Evolutionary conservation across 2,797 vertebrate genomes (phyloP).

Genomic region (Pempheris klunzingeri): DNA sequence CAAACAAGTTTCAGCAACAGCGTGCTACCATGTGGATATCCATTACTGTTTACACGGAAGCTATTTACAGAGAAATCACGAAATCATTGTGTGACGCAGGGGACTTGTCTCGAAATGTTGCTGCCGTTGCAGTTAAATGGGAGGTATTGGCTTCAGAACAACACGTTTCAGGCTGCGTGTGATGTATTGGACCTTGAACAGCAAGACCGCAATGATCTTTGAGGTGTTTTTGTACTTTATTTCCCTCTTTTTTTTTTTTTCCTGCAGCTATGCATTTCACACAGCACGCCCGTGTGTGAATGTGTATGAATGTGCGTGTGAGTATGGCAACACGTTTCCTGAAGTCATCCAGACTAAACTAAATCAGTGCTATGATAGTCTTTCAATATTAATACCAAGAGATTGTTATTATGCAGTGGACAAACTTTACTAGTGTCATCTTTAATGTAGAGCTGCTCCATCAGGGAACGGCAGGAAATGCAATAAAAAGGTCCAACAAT

Average conservation of each 20-base stretch:
- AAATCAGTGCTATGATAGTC: constrained; percentile 3
- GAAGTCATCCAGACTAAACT: constrained; percentile 15
- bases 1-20: constrained; percentile 32
- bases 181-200: constrained; percentile 8
- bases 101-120: background rate
- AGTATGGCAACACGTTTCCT: constrained; percentile 3
- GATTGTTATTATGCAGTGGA: constrained; percentile 26
- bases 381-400: constrained; percentile 18
- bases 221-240: constrained; percentile 16
- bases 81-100: background rate
- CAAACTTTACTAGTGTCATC: constrained; percentile 8
- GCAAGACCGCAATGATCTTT: constrained; percentile 14
- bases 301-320: background rate
- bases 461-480: constrained; percentile 26
- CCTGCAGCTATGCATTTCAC: constrained; percentile 48
- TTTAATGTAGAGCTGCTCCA: constrained; percentile 29
- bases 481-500: constrained; percentile 24
- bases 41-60: constrained; percentile 11
- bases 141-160: background rate
- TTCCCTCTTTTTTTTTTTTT: background rate
- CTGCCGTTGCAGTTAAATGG: constrained; percentile 9
- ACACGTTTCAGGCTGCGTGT: background rate
- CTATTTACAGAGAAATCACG: constrained; percentile 4
- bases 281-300: constrained; percentile 3
- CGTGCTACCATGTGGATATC: constrained; percentile 21